A percentile compares a stretch with the other conserved stretches of the same genome.
phyloP scores from a whole-genome alignment of 2,888 invertebrate genomes.

The Agrochola lota region DNA sequence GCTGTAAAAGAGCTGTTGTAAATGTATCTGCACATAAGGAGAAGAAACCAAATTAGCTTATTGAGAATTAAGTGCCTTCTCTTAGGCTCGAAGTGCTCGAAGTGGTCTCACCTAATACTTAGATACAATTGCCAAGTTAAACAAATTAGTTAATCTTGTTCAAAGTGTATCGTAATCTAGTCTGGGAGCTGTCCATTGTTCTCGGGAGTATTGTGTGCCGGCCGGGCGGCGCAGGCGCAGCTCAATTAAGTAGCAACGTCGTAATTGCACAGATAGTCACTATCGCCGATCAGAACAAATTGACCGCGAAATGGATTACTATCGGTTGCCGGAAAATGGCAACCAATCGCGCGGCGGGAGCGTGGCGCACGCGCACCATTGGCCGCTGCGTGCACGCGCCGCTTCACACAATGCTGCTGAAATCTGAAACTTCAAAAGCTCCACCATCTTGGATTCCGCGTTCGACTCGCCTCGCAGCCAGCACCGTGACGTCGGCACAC shows the following conservation, averaged over 20 bases:
- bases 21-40: neutral
- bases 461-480: slow-evolving; percentile 72
- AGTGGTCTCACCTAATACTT: neutral
- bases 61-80: slow-evolving; percentile 11
- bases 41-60: neutral
- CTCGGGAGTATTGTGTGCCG: slow-evolving; percentile 49
- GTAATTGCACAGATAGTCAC: slow-evolving; percentile 75
- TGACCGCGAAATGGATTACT: slow-evolving; percentile 81
- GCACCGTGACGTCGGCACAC: slow-evolving; percentile 54
- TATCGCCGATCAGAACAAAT: slow-evolving; percentile 83
- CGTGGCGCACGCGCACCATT: slow-evolving; percentile 63
- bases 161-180: slow-evolving; percentile 44
- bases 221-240: slow-evolving; percentile 44
- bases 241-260: slow-evolving; percentile 76
- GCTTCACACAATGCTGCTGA: slow-evolving; percentile 81
- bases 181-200: slow-evolving; percentile 63
- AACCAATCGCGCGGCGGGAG: slow-evolving; percentile 69
- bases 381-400: slow-evolving; percentile 75
- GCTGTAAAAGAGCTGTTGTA: neutral
- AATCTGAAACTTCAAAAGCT: slow-evolving; percentile 76
- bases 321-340: slow-evolving; percentile 69
- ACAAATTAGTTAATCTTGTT: slow-evolving; percentile 53
- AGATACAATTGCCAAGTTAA: slow-evolving; percentile 35
- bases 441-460: slow-evolving; percentile 75
- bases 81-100: neutral